phyloP scores from a whole-genome alignment of 2,113 vertebrate genomes.

The Carassius auratus region DNA sequence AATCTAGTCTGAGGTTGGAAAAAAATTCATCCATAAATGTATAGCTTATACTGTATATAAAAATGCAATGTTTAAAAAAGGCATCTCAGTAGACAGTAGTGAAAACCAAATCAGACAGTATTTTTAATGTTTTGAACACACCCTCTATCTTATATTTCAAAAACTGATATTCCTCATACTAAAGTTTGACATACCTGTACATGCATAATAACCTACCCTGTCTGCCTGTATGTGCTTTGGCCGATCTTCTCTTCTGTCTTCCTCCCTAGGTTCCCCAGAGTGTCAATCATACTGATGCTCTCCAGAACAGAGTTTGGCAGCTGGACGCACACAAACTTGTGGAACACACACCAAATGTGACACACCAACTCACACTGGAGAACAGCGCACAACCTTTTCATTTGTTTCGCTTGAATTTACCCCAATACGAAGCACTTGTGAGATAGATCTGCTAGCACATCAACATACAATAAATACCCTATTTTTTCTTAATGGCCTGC shows the following conservation, averaged over 20 bases:
- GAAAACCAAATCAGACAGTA: not conserved
- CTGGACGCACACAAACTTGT: slow-evolving; percentile 93
- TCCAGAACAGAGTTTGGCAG: slow-evolving; percentile 92
- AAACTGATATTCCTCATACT: not conserved
- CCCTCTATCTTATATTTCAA: not conserved
- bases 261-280: slow-evolving; percentile 92
- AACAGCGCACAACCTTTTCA: slow-evolving; percentile 24
- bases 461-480: slow-evolving; percentile 46
- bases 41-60: too few relatives aligned
- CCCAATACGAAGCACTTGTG: slow-evolving; percentile 40
- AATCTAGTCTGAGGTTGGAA: too few relatives aligned
- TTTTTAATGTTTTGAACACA: not conserved
- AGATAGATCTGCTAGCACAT: slow-evolving; percentile 37
- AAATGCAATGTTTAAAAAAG: too few relatives aligned
- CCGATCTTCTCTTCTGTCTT: slow-evolving; percentile 91
- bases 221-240: not conserved
- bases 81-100: too few relatives aligned
- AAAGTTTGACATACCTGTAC: not conserved
- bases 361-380: slow-evolving; percentile 21
- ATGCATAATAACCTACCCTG: not conserved
- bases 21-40: too few relatives aligned
- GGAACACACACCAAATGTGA: slow-evolving; percentile 12
- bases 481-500: slow-evolving; percentile 39
- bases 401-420: slow-evolving; percentile 16
- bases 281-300: slow-evolving; percentile 97